Evolutionary conservation across 2,113 vertebrate genomes (phyloP).

Genomic region (Notechis scutatus): DNA sequence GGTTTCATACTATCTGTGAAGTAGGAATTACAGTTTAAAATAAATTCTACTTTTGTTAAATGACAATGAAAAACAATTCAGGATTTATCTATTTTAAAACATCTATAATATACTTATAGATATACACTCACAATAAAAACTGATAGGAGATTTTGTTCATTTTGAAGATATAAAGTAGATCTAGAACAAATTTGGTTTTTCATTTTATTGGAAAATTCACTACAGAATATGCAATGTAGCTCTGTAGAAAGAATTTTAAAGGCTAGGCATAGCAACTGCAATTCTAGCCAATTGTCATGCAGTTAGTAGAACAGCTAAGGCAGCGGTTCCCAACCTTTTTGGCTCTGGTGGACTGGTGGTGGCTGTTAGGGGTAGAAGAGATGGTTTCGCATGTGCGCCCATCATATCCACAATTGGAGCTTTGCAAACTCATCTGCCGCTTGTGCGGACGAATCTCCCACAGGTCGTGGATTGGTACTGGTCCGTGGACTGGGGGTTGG

Average conservation of each 20-base stretch:
- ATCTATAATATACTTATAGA: neutral
- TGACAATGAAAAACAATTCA: neutral
- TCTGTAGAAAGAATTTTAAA: neutral
- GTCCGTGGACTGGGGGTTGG: neutral
- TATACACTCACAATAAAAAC: neutral
- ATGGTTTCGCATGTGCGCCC: neutral
- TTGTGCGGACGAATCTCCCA: neutral
- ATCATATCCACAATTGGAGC: no score
- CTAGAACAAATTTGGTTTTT: neutral
- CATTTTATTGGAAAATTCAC: neutral
- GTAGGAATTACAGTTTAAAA: neutral
- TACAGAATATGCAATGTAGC: neutral
- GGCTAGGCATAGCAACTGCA: neutral
- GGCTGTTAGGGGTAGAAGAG: neutral
- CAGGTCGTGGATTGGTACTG: neutral
- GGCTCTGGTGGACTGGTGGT: neutral
- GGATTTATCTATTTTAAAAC: neutral
- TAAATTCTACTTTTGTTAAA: neutral
- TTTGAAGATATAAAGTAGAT: neutral
- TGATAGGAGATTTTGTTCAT: neutral
- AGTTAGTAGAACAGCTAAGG: neutral
- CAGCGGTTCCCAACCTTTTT: neutral
- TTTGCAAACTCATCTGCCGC: neutral
- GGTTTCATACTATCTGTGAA: neutral
- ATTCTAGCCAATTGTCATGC: neutral